Conservation (phyloP, 2,113 vertebrate species). For the Choloepus hoffmanni region DNA sequence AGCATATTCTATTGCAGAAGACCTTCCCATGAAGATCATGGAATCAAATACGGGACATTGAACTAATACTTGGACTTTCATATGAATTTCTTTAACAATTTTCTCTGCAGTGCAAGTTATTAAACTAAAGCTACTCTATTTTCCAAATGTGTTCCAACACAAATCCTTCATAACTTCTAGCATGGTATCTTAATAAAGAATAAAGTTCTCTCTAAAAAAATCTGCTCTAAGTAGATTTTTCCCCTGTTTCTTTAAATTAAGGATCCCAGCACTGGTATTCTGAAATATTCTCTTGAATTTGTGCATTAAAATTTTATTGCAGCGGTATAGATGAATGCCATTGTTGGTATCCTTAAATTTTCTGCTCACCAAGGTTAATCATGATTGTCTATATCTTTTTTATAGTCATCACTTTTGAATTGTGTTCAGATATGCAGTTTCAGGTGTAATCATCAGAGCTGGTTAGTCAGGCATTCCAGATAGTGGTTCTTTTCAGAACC, state of each 20-base stretch:
- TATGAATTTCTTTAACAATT: slow-evolving; percentile 94
- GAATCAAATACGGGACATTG: slow-evolving; percentile 92
- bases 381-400: slow-evolving; percentile 94
- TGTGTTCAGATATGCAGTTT: slow-evolving; percentile 98
- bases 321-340: slow-evolving; percentile 88
- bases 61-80: slow-evolving; percentile 93
- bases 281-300: slow-evolving; percentile 86
- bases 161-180: slow-evolving; percentile 91
- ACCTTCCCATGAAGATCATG: slow-evolving; percentile 92
- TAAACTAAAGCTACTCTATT: slow-evolving; percentile 93
- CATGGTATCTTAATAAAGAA: slow-evolving; percentile 92
- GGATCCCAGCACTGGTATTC: slow-evolving; percentile 89
- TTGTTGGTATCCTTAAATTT: slow-evolving; percentile 90
- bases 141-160: slow-evolving; percentile 90
- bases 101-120: slow-evolving; percentile 94
- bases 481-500: slow-evolving; percentile 99
- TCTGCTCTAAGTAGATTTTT: slow-evolving; percentile 92
- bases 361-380: slow-evolving; percentile 95
- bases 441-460: slow-evolving; percentile 99
- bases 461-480: slow-evolving; percentile 99
- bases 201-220: slow-evolving; percentile 89
- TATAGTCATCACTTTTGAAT: slow-evolving; percentile 93
- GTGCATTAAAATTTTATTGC: slow-evolving; percentile 89
- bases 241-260: slow-evolving; percentile 88
- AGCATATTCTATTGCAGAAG: slow-evolving; percentile 95